Percentiles rank a stretch among this genome's conserved stretches.
Conservation (phyloP, 35 echinoderm and acorn worm species). For the Stichopus chloronotus region DNA sequence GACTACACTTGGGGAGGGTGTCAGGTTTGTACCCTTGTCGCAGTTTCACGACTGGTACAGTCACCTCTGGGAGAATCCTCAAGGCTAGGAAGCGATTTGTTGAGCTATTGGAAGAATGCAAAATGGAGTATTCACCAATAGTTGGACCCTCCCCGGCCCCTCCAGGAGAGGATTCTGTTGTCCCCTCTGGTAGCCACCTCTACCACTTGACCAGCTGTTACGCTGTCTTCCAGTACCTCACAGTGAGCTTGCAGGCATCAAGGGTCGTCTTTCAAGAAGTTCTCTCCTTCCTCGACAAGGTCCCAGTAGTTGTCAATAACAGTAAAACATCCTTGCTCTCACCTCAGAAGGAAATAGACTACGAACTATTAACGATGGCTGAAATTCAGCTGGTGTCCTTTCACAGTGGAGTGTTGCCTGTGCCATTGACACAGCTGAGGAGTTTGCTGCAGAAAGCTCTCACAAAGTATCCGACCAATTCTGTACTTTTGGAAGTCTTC, state of each 20-base stretch:
- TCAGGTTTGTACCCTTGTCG: constrained; percentile 60
- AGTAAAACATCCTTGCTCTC: neutral
- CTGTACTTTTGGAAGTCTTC: constrained; percentile 69
- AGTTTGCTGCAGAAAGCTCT: constrained; percentile 78
- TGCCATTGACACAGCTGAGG: constrained; percentile 61
- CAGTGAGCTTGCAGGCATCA: constrained; percentile 80
- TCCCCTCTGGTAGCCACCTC: constrained; percentile 65
- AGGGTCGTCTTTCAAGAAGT: constrained; percentile 75
- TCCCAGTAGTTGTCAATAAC: neutral
- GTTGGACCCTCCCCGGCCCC: constrained; percentile 18
- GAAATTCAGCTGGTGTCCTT: constrained; percentile 68
- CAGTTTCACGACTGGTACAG: constrained; percentile 19
- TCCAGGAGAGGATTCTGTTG: neutral
- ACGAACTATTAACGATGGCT: constrained; percentile 63
- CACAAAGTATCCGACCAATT: constrained; percentile 69
- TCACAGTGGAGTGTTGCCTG: constrained; percentile 65
- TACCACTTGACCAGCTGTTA: constrained; percentile 80
- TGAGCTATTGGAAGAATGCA: constrained; percentile 58
- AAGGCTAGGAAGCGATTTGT: constrained; percentile 83
- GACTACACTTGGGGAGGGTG: constrained; percentile 73
- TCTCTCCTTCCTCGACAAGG: constrained; percentile 52
- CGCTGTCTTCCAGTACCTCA: constrained; percentile 93
- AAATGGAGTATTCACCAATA: constrained; percentile 58
- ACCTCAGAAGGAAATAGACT: constrained; percentile 68
- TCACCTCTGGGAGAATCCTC: constrained; percentile 67